These are phyloP conservation scores for Micrastur ruficollis DNA, from an alignment of 2,797 vertebrate genomes.

Conservation along the genomic window DNA sequence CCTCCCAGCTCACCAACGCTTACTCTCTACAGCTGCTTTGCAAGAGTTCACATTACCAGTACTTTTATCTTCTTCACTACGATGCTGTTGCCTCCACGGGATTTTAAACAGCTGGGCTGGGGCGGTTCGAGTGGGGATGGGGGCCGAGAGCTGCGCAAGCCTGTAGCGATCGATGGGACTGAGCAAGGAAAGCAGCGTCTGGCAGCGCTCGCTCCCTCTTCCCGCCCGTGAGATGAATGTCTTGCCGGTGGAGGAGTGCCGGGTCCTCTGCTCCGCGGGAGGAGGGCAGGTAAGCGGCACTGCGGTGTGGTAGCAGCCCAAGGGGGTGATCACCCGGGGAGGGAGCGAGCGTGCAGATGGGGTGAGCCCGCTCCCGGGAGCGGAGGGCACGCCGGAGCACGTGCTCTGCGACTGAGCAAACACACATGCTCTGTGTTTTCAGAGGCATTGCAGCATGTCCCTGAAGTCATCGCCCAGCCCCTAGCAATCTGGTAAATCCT, in stretches of 20 bases:
- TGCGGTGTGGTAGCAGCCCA: neutral
- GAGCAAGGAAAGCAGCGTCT: neutral
- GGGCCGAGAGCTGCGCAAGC: fast-evolving
- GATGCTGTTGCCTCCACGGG: neutral
- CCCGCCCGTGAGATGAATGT: neutral
- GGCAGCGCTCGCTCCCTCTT: neutral
- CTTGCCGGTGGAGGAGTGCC: neutral
- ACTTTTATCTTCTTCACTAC: neutral
- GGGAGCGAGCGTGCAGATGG: fast-evolving
- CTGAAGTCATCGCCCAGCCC: neutral
- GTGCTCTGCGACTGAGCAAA: fast-evolving
- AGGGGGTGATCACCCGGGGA: neutral
- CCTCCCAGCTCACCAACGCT: neutral
- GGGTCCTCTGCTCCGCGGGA: neutral
- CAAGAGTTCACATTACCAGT: fast-evolving
- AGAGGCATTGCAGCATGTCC: neutral
- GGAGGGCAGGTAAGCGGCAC: neutral
- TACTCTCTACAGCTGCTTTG: neutral
- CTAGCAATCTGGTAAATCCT: too few species aligned
- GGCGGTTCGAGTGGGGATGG: fast-evolving
- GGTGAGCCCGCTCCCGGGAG: neutral
- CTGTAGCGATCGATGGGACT: neutral
- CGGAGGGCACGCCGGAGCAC: neutral
- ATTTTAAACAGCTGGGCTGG: neutral
- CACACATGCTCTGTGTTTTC: neutral